Evolutionary conservation across 2,113 vertebrate genomes (phyloP), one percentile per base, ranked within the genome.

Genomic region (Typhlomys cinereus): DNA sequence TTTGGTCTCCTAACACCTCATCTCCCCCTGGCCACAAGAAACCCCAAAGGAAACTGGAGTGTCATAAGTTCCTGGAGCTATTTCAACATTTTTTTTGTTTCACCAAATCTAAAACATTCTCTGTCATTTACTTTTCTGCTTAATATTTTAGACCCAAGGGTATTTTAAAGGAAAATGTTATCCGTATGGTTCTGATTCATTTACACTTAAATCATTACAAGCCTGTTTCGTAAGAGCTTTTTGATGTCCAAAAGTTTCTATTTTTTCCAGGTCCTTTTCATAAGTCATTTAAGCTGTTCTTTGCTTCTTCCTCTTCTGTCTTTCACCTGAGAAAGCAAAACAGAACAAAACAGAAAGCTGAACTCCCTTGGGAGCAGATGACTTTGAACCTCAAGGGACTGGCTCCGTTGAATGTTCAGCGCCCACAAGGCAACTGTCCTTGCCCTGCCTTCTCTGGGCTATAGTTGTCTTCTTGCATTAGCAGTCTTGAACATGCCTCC

Each of bases 161-260:
- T 85, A 94, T 94, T 97, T 97, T 93, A 92, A 96, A 94, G 90
- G 79, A 94, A 96, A 95, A 95, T 91, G 71, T 62, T 84, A 93
- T 92, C 86, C 93, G 96, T 94, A 88, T 97, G 96, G 88, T 95
- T 95, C 95, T 95, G 62, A 95, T 96, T 95, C 93, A 91, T 96
- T 96, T 96, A 96, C 90, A 96, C 94, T 97, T 96, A 96, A 97
- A 95, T 96, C 96, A 96, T 96, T 94, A 96, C 86, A 92, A 95
- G 94, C 17, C 85, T 95, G 86, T 96, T 96, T 97, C 90, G 94
- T 93, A 95, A 96, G 95, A 96, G 75, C 93, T 92, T 96, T 97
- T 96, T 95, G 95, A 96, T 96, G 96, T 97, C 91, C 92, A 95
- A 87, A 91, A 73, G 14, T n/a, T n/a, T n/a, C n/a, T n/a, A n/a